Conservation (phyloP, 2,113 vertebrate species). For the Andinoacara biseriatus region DNA sequence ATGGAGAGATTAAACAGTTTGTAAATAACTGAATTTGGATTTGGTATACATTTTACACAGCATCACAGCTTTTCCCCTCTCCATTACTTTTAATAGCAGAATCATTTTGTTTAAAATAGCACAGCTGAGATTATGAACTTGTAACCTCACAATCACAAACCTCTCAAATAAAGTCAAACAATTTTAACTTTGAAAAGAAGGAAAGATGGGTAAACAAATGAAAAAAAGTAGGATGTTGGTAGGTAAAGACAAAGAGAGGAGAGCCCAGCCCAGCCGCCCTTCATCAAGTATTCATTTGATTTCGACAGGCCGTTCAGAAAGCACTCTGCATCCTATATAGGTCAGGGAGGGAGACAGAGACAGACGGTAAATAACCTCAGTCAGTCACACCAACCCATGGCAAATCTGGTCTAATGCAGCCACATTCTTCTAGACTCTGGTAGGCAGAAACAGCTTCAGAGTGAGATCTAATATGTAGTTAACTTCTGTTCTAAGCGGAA, state of each 20-base stretch:
- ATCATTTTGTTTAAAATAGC: not conserved
- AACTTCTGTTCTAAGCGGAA: not conserved
- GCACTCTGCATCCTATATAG: constrained; percentile 20
- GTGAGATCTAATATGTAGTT: not conserved
- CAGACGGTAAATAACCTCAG: not conserved
- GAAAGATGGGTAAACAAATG: not conserved
- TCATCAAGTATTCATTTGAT: constrained; percentile 63
- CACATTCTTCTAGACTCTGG: not conserved
- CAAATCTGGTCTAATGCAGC: not conserved
- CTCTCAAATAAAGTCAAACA: not conserved
- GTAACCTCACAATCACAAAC: not conserved
- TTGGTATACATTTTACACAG: not conserved
- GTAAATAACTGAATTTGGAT: not conserved
- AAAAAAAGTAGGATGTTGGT: not conserved
- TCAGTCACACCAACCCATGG: not conserved
- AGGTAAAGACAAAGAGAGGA: constrained; percentile 6
- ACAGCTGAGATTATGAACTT: not conserved
- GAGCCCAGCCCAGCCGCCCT: constrained; percentile 33
- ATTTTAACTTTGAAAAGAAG: not conserved
- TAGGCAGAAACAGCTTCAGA: not conserved
- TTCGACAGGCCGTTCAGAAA: constrained; percentile 27
- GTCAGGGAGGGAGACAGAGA: constrained; percentile 8
- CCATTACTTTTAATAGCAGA: not conserved
- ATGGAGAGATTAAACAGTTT: not conserved
- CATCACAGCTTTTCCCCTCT: not conserved